Evolutionary conservation across 2,888 invertebrate genomes (phyloP).

Genomic region (Cecidostiba fungosa): DNA sequence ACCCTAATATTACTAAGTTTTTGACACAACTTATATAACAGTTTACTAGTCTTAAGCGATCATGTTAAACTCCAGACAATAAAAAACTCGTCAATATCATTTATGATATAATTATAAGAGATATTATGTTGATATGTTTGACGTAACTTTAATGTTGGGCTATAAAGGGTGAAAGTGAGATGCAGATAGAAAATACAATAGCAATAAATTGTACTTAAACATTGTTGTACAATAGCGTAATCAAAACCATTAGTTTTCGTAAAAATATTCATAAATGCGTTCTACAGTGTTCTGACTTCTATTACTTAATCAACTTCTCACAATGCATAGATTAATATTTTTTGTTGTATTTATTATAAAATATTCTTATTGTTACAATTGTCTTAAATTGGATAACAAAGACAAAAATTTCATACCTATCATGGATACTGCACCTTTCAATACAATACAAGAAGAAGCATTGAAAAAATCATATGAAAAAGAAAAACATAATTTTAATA

Average conservation of each 20-base stretch:
- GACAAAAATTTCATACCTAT: background rate
- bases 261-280: background rate
- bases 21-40: no score
- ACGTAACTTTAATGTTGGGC: no score
- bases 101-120: no score
- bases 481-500: constrained; percentile 27
- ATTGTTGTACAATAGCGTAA: background rate
- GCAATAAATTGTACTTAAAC: background rate
- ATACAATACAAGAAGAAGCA: background rate
- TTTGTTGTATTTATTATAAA: no score
- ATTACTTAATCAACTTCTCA: background rate
- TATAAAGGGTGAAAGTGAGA: background rate
- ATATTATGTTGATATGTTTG: no score
- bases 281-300: background rate
- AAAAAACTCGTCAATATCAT: background rate
- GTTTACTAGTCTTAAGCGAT: background rate
- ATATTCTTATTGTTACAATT: background rate
- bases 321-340: background rate
- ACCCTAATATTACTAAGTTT: no score
- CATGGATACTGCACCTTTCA: background rate
- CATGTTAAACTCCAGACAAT: background rate
- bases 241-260: background rate
- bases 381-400: background rate
- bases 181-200: background rate
- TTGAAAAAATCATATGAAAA: background rate